Conservation (phyloP, 2,888 invertebrate genomes). For the Eupithecia exiguata region DNA sequence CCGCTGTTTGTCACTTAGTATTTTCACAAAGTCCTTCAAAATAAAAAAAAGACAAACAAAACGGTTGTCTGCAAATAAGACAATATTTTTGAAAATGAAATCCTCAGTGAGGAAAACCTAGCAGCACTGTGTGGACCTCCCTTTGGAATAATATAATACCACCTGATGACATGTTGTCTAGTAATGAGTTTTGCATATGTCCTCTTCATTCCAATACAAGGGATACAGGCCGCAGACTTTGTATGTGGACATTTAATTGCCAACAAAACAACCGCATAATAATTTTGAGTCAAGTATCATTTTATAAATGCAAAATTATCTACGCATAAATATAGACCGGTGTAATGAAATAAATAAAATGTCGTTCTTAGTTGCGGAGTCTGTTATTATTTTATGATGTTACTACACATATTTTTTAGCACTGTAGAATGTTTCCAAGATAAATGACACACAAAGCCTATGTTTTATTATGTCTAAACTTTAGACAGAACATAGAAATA, state of each 20-base stretch:
- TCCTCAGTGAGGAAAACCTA: neutral
- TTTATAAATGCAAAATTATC: slow-evolving; percentile 61
- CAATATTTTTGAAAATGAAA: neutral
- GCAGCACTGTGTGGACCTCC: neutral
- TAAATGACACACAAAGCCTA: no score
- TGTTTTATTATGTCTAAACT: neutral
- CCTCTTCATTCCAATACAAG: neutral
- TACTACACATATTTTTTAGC: neutral
- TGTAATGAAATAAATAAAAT: slow-evolving; percentile 52
- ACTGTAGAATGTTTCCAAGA: neutral
- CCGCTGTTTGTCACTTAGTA: neutral
- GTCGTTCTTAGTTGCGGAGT: slow-evolving; percentile 11
- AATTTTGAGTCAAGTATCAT: slow-evolving; percentile 51
- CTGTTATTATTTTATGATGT: slow-evolving; percentile 10
- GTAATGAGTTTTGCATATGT: slow-evolving; percentile 4
- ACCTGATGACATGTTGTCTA: neutral
- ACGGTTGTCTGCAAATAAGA: no score
- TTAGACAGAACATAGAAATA: neutral
- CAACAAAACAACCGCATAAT: slow-evolving; percentile 43
- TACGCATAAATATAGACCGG: slow-evolving; percentile 56
- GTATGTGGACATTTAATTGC: slow-evolving; percentile 50
- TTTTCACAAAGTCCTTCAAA: neutral
- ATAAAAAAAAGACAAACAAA: neutral
- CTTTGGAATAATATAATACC: neutral
- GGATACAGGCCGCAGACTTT: slow-evolving; percentile 40